Base-by-base conservation (phyloP, 2,888 invertebrate genomes). In the Rhorus exstirpatorius region DNA sequence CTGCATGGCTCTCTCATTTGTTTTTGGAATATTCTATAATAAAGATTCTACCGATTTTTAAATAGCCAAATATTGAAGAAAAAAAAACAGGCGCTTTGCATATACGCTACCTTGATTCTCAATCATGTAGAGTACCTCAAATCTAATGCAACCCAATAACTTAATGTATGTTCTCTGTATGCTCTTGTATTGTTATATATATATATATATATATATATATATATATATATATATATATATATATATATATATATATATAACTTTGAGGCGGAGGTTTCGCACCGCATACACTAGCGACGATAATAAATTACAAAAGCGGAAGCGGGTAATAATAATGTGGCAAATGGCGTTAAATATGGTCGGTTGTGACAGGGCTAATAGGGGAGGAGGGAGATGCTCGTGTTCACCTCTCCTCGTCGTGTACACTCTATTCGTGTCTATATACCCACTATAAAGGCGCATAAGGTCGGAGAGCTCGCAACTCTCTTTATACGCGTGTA, bases 271-370 rank as follows among this genome's bases (percentile, higher is more conserved):
- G 77, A 81, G 76, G 61, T 78, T 81, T 72, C 68, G 71, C 77
- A 53, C 51, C 58, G 35, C 44, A 55, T 44, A 55, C 41, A 14
- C 26, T 49, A 6, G 61, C 68, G 61, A 79, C 70, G 81, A 79
- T 70, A 79, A 87, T 87, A 87, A 87, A 87, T 87, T 79, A 86
- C 67, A 49, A 79, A 82, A 85, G 65, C 75, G 72, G 85, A 85
- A 87, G 84, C 87, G 84, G 84, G 85, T 86, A 86, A 86, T 87
- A 87, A 87, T 87, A 87, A 87, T 87, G 87, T 87, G 87, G 86
- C 87, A 87, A 87, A 86, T 79, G 86, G 81, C 85, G 86, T 87
- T 86, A 86, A 86, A 87, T 87, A 87, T 86, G 85, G 87, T 87
- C 75, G 81, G 85, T 86, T 87, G 85, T 86, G 87, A 87, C 87